phyloP scores from a whole-genome alignment of 2,797 vertebrate genomes.

The Malacoraja senta region DNA sequence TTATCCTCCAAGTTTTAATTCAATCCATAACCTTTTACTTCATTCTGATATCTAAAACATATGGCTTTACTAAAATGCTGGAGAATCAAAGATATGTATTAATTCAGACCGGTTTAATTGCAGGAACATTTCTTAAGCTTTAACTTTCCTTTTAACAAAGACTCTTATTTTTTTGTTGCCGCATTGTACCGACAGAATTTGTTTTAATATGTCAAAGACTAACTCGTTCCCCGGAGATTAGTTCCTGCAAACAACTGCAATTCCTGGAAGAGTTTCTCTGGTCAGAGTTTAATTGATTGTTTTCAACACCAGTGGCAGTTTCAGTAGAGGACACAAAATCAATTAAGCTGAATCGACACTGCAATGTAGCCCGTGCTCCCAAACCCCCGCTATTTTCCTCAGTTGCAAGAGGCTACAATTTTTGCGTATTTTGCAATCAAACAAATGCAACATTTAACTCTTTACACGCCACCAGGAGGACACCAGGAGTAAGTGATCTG shows the following conservation, averaged over 20 bases:
- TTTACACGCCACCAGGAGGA: neutral
- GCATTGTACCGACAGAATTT: neutral
- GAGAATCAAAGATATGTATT: neutral
- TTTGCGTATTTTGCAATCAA: neutral
- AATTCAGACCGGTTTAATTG: neutral
- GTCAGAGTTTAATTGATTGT: constrained; percentile 49
- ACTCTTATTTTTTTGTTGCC: neutral
- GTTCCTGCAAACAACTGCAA: constrained; percentile 23
- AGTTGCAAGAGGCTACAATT: neutral
- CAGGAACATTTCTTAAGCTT: neutral
- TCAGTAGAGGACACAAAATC: constrained; percentile 42
- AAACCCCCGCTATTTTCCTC: constrained; percentile 4
- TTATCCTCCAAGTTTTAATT: constrained; percentile 24
- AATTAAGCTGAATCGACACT: constrained; percentile 48
- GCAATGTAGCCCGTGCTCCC: constrained; percentile 47
- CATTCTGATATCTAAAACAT: constrained; percentile 25
- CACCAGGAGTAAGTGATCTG: neutral
- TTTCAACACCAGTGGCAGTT: constrained; percentile 30
- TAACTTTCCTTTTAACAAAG: neutral
- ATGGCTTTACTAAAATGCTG: neutral
- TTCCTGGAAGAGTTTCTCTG: constrained; percentile 46
- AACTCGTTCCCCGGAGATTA: constrained; percentile 17
- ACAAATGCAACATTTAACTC: neutral
- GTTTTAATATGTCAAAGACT: constrained; percentile 29
- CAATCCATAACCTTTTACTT: neutral